These are phyloP conservation scores for Schlechtendalia chinensis DNA, from an alignment of 1,140 invertebrate species.

Conservation along the genomic window DNA sequence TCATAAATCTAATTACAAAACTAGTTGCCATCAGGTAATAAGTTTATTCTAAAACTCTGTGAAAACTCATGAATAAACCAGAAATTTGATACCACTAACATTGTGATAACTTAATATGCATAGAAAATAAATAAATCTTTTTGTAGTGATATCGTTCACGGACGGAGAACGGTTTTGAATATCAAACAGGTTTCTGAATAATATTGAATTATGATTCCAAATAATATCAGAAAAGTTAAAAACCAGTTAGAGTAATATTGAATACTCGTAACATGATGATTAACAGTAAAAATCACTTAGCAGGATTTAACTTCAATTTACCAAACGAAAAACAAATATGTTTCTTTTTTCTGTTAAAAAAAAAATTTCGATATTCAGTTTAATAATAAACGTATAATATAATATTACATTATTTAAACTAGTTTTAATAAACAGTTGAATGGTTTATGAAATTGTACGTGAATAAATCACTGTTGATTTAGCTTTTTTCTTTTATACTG, in stretches of 20 bases:
- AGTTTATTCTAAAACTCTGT: not conserved
- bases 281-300: conserved; percentile 9
- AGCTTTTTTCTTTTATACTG: too few species aligned
- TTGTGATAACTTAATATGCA: not conserved
- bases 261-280: conserved; percentile 10
- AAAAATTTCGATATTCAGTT: too few species aligned
- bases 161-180: not conserved
- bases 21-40: not conserved
- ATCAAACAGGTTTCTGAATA: conserved; percentile 16
- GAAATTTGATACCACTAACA: too few species aligned
- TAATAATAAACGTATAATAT: too few species aligned
- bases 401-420: too few species aligned
- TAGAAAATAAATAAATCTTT: not conserved
- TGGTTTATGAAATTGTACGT: too few species aligned
- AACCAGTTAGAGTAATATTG: conserved; percentile 1
- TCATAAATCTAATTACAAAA: not conserved
- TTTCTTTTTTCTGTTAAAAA: too few species aligned
- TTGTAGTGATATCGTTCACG: not conserved
- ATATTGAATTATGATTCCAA: not conserved
- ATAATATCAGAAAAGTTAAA: not conserved
- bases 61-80: too few species aligned
- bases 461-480: too few species aligned
- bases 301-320: not conserved
- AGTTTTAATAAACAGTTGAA: too few species aligned
- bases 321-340: too few species aligned